Percentiles rank a stretch among this genome's conserved stretches.
phyloP scores from a whole-genome alignment of 2,888 invertebrate genomes.

The Acleris sparsana region DNA sequence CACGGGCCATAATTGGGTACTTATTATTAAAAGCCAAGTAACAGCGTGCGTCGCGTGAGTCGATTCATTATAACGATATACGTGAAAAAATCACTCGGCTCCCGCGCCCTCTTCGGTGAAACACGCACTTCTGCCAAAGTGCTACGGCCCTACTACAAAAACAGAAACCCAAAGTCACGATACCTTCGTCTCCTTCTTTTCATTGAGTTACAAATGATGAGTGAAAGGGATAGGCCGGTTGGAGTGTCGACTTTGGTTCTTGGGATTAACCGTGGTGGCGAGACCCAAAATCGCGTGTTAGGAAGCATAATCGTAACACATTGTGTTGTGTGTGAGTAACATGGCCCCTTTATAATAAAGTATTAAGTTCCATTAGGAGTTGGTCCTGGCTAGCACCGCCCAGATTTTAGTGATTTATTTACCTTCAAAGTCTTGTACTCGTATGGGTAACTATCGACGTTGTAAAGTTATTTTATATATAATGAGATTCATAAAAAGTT shows the following conservation, averaged over 20 bases:
- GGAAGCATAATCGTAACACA: constrained; percentile 49
- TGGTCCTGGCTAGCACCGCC: neutral
- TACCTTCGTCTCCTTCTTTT: too few relatives aligned
- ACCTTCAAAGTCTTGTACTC: neutral
- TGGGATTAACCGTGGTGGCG: neutral
- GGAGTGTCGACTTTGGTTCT: too few relatives aligned
- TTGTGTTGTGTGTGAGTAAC: constrained; percentile 29
- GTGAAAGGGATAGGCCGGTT: constrained; percentile 4
- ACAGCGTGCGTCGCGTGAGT: constrained; percentile 61
- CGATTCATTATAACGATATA: constrained; percentile 64
- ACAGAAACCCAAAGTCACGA: too few relatives aligned
- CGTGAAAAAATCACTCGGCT: constrained; percentile 63
- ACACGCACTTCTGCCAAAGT: constrained; percentile 60
- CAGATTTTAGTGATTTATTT: neutral
- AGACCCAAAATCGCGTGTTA: constrained; percentile 51
- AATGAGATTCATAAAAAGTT: too few relatives aligned
- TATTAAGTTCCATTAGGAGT: constrained; percentile 19
- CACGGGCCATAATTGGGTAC: constrained; percentile 27
- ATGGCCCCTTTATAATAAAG: constrained; percentile 29
- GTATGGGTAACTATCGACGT: too few relatives aligned
- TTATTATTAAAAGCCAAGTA: constrained; percentile 38
- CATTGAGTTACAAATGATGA: too few relatives aligned
- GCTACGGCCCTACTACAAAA: constrained; percentile 39
- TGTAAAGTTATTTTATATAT: too few relatives aligned
- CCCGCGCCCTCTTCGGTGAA: constrained; percentile 59